phyloP scores from a whole-genome alignment of 2,888 invertebrate genomes.

The Erynnis tages region DNA sequence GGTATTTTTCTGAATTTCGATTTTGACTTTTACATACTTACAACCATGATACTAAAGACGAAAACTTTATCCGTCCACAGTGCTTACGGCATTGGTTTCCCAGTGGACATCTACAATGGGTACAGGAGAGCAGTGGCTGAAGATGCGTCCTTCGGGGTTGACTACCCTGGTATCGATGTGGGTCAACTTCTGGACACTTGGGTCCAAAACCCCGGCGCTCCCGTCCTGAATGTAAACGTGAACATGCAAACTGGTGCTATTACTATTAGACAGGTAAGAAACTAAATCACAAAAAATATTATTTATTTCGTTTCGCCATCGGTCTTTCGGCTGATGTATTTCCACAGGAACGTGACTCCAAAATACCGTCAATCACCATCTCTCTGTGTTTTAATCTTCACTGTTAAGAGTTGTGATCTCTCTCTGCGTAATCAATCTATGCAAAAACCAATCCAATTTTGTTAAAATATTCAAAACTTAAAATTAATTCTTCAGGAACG shows the following conservation, averaged over 20 bases:
- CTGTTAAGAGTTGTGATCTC: no score
- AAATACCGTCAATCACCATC: no score
- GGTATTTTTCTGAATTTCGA: no score
- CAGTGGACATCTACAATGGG: constrained; percentile 58
- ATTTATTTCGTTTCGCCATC: neutral
- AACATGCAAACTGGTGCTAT: constrained; percentile 53
- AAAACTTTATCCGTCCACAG: no score
- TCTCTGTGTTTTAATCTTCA: no score
- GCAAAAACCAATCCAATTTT: neutral
- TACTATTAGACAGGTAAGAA: constrained; percentile 61
- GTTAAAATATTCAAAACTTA: neutral
- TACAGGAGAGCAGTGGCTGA: constrained; percentile 53
- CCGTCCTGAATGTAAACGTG: constrained; percentile 76
- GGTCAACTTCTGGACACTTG: constrained; percentile 80
- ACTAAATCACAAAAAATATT: neutral
- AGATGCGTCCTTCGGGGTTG: constrained; percentile 47
- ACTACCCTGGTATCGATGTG: constrained; percentile 51
- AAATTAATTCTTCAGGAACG: constrained; percentile 50
- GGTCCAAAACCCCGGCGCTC: constrained; percentile 83
- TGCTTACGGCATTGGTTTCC: constrained; percentile 59
- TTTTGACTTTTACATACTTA: no score
- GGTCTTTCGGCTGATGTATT: no score
- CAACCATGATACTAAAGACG: no score
- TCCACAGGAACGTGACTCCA: no score
- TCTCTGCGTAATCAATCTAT: neutral